A percentile compares a stretch with the other conserved stretches of the same genome.
Evolutionary conservation across 2,888 invertebrate genomes (phyloP).

Genomic region (Acronicta aceris): DNA sequence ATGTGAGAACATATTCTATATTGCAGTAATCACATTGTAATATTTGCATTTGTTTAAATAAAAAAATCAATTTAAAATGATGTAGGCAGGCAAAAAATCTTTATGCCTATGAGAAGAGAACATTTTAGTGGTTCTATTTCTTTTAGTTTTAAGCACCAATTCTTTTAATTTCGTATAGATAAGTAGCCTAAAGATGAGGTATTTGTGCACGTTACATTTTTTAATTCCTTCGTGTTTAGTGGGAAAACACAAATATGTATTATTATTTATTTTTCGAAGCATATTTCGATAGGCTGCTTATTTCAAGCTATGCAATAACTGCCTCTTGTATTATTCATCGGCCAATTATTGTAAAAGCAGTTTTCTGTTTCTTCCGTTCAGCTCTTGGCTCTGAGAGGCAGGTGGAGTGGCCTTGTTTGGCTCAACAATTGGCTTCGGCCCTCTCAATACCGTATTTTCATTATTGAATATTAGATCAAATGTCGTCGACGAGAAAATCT

Average conservation of each 20-base stretch:
- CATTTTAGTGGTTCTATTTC: no score
- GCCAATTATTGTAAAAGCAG: constrained; percentile 89
- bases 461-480: constrained; percentile 82
- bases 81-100: no score
- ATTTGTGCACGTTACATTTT: no score
- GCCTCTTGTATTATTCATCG: constrained; percentile 88
- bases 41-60: no score
- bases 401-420: constrained; percentile 76
- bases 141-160: no score
- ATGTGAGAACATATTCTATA: no score
- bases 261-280: constrained; percentile 8
- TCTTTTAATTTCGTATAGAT: no score
- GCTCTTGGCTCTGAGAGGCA: constrained; percentile 60
- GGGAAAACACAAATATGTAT: neutral
- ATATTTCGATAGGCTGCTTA: constrained; percentile 63
- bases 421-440: constrained; percentile 74
- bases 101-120: no score
- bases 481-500: constrained; percentile 60
- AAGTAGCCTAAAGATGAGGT: no score
- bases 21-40: no score
- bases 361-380: constrained; percentile 74
- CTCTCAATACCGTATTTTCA: constrained; percentile 72
- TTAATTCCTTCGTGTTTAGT: no score
- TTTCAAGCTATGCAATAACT: constrained; percentile 82
- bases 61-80: no score